A percentile compares a stretch with the other conserved stretches of the same genome.
phyloP scores from a whole-genome alignment of 2,888 invertebrate genomes.

The Eupithecia dodoneata region DNA sequence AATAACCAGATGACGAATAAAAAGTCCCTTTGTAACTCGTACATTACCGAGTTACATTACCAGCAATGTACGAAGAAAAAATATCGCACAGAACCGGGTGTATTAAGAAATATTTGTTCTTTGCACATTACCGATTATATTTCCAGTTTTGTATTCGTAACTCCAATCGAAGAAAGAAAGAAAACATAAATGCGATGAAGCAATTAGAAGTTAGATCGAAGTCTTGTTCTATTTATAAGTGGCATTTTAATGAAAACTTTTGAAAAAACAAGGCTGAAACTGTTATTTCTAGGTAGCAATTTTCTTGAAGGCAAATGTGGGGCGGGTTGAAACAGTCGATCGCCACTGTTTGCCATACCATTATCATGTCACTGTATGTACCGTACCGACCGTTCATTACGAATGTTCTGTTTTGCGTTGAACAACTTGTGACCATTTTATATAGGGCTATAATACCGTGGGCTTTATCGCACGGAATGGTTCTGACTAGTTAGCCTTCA shows the following conservation, averaged over 20 bases:
- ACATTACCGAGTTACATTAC: too few relatives aligned
- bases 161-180: not conserved
- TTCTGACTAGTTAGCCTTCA: constrained; percentile 44
- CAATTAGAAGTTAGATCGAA: not conserved
- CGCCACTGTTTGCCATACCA: constrained; percentile 75
- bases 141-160: not conserved
- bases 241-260: not conserved
- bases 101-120: too few relatives aligned
- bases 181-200: not conserved
- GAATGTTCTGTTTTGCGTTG: constrained; percentile 70
- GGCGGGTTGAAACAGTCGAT: constrained; percentile 75
- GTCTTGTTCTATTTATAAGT: not conserved
- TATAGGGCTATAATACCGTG: constrained; percentile 49
- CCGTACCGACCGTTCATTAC: constrained; percentile 57
- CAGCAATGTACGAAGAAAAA: too few relatives aligned
- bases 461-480: constrained; percentile 8
- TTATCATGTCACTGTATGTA: constrained; percentile 75
- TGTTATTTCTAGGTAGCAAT: not conserved
- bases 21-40: too few relatives aligned
- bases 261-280: not conserved
- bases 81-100: too few relatives aligned
- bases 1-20: constrained; percentile 34
- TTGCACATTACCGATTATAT: too few relatives aligned
- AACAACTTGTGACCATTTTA: constrained; percentile 54
- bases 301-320: constrained; percentile 41